Evolutionary conservation across 2,888 invertebrate species (phyloP).

Genomic region (Chalcosyrphus nemorum): DNA sequence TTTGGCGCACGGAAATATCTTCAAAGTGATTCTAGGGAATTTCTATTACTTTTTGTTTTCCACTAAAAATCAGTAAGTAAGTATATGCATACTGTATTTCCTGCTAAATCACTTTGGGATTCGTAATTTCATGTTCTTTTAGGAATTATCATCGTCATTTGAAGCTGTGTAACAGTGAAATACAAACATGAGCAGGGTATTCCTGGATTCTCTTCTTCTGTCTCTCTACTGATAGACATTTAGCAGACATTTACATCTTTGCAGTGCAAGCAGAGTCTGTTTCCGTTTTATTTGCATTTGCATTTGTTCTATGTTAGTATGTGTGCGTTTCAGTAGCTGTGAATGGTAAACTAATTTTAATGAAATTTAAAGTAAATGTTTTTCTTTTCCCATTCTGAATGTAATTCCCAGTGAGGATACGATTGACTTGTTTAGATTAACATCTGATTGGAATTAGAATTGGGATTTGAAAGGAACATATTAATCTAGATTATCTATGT

Average conservation of each 20-base stretch:
- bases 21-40: slow-evolving; percentile 17
- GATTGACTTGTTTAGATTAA: neutral
- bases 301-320: neutral
- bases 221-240: slow-evolving; percentile 5
- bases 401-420: neutral
- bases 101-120: neutral
- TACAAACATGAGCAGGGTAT: neutral
- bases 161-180: neutral
- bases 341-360: neutral
- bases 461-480: neutral
- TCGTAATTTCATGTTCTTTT: neutral
- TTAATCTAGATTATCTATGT: neutral
- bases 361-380: neutral
- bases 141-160: neutral
- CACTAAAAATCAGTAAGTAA: neutral
- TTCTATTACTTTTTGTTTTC: neutral
- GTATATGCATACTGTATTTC: neutral
- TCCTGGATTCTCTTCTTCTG: neutral
- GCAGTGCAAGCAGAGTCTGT: neutral
- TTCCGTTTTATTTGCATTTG: neutral
- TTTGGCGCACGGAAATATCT: slow-evolving; percentile 17
- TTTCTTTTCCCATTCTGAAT: neutral
- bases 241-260: neutral
- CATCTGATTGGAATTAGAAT: neutral
- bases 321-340: neutral